phyloP scores from a whole-genome alignment of 1,140 invertebrate genomes.

The Rhysida immarginata region DNA sequence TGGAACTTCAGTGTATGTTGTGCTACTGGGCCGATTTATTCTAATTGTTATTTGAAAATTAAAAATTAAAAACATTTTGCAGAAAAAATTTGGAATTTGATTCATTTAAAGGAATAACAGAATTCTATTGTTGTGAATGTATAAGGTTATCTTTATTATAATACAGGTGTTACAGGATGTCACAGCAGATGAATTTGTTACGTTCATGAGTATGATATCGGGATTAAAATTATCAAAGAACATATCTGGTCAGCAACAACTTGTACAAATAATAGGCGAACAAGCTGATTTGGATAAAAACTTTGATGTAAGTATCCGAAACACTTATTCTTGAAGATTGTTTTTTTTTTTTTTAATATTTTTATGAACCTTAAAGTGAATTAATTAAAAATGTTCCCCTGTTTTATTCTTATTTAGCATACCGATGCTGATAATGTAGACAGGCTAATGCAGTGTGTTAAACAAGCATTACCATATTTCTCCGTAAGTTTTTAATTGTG shows the following conservation, averaged over 20 bases:
- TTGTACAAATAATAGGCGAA: slow-evolving; percentile 67
- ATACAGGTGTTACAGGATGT: slow-evolving; percentile 49
- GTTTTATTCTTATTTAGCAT: slow-evolving; percentile 24
- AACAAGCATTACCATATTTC: slow-evolving; percentile 68
- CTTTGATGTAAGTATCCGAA: slow-evolving; percentile 43
- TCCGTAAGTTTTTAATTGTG: slow-evolving; percentile 46
- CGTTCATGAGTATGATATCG: slow-evolving; percentile 68
- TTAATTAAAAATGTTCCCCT: background rate
- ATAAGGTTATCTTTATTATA: slow-evolving; percentile 13
- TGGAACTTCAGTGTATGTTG: no score
- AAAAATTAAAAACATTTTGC: no score
- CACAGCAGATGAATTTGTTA: slow-evolving; percentile 79
- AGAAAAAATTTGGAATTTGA: no score
- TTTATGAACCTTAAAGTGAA: background rate
- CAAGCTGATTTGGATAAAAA: slow-evolving; percentile 57
- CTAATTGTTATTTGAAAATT: no score
- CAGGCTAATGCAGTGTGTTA: slow-evolving; percentile 65
- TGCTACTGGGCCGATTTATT: no score
- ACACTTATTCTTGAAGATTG: background rate
- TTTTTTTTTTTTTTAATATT: background rate
- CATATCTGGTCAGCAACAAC: slow-evolving; percentile 62
- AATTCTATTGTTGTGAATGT: no score
- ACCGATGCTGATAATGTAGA: slow-evolving; percentile 60
- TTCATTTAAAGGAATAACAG: no score
- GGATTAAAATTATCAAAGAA: slow-evolving; percentile 64